Percentiles rank a stretch among this genome's conserved stretches.
Evolutionary conservation across 2,113 vertebrate genomes (phyloP).

Genomic region (Tor tambroides): DNA sequence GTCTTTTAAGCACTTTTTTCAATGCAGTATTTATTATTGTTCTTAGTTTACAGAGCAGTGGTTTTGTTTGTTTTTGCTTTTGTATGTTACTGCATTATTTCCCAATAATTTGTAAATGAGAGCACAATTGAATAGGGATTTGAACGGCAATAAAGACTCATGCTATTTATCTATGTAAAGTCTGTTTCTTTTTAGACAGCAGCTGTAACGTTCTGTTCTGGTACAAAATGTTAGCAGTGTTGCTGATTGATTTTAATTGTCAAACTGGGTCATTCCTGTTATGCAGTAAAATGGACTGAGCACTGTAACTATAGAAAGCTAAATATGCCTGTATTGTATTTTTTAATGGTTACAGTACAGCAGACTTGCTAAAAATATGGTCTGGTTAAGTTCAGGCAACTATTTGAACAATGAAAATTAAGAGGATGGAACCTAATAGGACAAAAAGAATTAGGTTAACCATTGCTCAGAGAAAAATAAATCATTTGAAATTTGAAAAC

Average conservation of each 20-base stretch:
- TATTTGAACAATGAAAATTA: background rate
- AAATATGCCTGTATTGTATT: background rate
- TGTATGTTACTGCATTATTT: conserved; percentile 32
- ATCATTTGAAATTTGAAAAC: too few relatives aligned
- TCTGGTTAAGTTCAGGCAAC: background rate
- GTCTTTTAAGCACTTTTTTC: conserved; percentile 29
- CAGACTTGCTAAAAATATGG: background rate
- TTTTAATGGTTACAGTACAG: background rate
- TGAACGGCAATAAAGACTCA: conserved; percentile 32
- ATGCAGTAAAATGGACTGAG: background rate
- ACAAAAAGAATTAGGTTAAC: too few relatives aligned
- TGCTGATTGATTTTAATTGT: background rate
- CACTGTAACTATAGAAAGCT: background rate
- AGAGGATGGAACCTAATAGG: too few relatives aligned
- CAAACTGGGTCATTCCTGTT: background rate
- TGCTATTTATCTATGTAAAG: conserved; percentile 36
- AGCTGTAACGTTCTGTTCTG: background rate
- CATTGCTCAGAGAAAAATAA: too few relatives aligned
- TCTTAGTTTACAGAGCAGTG: conserved; percentile 17
- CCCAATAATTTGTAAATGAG: conserved; percentile 11
- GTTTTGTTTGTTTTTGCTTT: conserved; percentile 10
- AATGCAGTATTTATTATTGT: conserved; percentile 17
- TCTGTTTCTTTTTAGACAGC: background rate
- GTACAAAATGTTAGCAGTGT: background rate
- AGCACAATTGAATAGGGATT: conserved; percentile 24